Percentiles rank a stretch among this genome's conserved stretches.
phyloP scores from a whole-genome alignment of 2,888 invertebrate species.

The Pseudococcus longispinus region DNA sequence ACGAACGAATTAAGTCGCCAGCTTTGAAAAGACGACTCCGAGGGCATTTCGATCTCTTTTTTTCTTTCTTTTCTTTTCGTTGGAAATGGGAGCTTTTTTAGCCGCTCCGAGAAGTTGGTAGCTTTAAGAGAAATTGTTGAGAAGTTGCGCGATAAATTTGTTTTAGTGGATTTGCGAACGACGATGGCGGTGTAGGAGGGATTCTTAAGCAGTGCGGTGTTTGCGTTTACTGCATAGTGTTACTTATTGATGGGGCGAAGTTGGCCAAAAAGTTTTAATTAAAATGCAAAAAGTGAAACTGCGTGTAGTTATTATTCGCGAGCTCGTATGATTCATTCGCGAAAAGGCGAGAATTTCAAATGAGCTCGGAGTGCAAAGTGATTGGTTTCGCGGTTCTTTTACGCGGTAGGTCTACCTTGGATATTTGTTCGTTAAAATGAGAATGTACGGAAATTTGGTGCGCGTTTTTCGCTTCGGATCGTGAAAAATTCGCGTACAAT shows the following conservation, averaged over 20 bases:
- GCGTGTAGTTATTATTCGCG: constrained; percentile 1
- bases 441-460: neutral
- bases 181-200: neutral
- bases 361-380: neutral
- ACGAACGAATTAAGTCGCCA: neutral
- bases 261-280: constrained; percentile 15
- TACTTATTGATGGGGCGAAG: constrained; percentile 2
- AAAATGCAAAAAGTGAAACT: constrained; percentile 22
- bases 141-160: constrained; percentile 22
- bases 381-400: constrained; percentile 10
- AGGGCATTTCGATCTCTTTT: neutral
- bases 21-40: neutral
- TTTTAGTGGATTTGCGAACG: neutral
- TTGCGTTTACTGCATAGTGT: neutral
- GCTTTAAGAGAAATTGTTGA: neutral
- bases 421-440: neutral
- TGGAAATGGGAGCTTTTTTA: neutral
- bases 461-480: neutral
- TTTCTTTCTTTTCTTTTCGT: neutral
- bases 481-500: neutral
- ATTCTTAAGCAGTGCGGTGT: neutral
- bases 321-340: neutral
- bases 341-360: neutral
- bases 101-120: neutral
- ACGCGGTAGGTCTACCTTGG: neutral